Base-by-base conservation (phyloP, 1,140 invertebrate species). In the Drosophila auraria region DNA sequence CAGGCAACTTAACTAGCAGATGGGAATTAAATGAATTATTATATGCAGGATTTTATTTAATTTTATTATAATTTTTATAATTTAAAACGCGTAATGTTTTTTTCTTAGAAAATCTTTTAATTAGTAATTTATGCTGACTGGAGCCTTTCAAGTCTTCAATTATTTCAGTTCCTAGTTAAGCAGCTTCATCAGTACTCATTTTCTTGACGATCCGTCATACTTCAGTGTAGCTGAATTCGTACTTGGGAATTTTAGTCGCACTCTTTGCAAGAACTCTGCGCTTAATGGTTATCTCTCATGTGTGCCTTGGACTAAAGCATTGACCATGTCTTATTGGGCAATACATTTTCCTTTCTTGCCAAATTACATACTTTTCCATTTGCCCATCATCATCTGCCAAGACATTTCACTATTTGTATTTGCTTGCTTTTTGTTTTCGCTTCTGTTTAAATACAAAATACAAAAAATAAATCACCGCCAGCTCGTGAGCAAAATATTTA, bases 401-500 rank as follows among this genome's bases (percentile, higher is more conserved):
- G 61, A 42, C 36, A 40, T 12, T n/a, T 42, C 30, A n/a, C 14
- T 8, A 64, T 59, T 64, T 17, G 53, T n/a, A 42, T 14, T 64
- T 44, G 33, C 53, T n/a, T 58, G 4, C 33, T n/a, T 42, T 57
- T 25, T 23, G 33, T 40, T 25, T 38, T 58, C 36, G 40, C 40
- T 65, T 45, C 7, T 33, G 30, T 8, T 36, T 36, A 36, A 36
- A 36, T 36, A 11, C 8, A 36, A 36, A 36, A 36, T 3, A 36
- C 8, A 36, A 11, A 36, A 62, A 44, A 57, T 40, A 57, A 57
- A 57, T 23, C 36, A 57, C 54, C 40, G 36, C 38, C 36, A 57
- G 36, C 54, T 65, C 63, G 63, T 66, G 63, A 63, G 63, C 40
- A 45, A 66, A 63, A 66, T 66, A 66, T 66, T 66, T 15, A 66